Evolutionary conservation across 2,888 invertebrate species (phyloP).

Genomic region (Drosophila putrida): DNA sequence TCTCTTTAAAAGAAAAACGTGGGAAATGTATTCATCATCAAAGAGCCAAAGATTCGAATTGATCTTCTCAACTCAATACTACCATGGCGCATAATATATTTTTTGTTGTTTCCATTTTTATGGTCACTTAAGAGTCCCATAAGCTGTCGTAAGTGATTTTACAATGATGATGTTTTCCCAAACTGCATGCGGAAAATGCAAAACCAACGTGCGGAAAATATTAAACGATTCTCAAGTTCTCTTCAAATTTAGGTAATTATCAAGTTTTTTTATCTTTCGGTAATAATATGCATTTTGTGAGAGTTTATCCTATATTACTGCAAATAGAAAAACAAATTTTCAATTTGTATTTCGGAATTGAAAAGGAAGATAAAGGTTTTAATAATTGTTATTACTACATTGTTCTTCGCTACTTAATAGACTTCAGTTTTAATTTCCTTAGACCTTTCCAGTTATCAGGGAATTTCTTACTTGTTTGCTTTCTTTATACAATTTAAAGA

Average conservation of each 20-base stretch:
- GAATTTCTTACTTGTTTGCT: too few relatives aligned
- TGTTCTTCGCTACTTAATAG: too few relatives aligned
- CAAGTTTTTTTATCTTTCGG: too few relatives aligned
- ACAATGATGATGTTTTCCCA: constrained; percentile 26
- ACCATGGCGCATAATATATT: constrained; percentile 52
- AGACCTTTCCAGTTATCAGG: too few relatives aligned
- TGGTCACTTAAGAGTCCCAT: constrained; percentile 56
- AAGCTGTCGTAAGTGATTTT: constrained; percentile 55
- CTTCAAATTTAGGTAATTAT: neutral
- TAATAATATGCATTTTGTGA: neutral
- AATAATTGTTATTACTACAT: too few relatives aligned
- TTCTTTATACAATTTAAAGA: too few relatives aligned
- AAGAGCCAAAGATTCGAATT: constrained; percentile 24
- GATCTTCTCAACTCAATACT: constrained; percentile 33
- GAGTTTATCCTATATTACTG: neutral
- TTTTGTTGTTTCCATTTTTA: constrained; percentile 75
- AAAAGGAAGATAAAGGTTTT: neutral
- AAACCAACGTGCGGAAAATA: neutral
- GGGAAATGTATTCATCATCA: constrained; percentile 77
- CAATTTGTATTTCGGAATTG: neutral
- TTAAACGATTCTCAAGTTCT: neutral
- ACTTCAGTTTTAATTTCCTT: too few relatives aligned
- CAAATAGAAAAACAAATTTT: too few relatives aligned
- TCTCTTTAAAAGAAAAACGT: constrained; percentile 64
- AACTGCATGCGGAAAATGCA: constrained; percentile 7